These are phyloP conservation scores for Cephus rjabovi DNA, from an alignment of 2,888 invertebrate species.

Conservation along the genomic window DNA sequence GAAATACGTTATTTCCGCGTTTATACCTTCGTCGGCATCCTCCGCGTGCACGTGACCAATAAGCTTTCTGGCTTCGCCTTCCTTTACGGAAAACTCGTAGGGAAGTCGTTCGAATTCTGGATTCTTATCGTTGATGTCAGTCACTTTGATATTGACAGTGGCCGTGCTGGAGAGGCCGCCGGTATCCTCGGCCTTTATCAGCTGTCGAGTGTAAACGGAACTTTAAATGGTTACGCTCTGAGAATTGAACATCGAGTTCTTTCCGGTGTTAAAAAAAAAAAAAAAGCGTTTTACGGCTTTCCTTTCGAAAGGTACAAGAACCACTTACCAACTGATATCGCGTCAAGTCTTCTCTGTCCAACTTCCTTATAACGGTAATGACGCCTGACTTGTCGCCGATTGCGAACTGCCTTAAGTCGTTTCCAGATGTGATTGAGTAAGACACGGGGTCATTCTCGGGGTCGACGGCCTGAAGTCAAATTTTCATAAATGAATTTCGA, in stretches of 20 bases:
- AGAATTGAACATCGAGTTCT: not conserved
- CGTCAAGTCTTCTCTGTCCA: slow-evolving; percentile 91
- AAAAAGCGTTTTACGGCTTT: not conserved
- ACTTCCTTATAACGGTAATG: slow-evolving; percentile 84
- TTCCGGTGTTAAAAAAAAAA: slow-evolving; percentile 7
- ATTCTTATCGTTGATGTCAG: slow-evolving; percentile 93
- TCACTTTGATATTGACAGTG: slow-evolving; percentile 88
- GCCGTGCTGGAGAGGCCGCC: slow-evolving; percentile 85
- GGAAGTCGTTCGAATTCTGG: slow-evolving; percentile 87
- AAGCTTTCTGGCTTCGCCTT: slow-evolving; percentile 71
- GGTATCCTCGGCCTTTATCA: slow-evolving; percentile 87
- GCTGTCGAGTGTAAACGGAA: slow-evolving; percentile 65
- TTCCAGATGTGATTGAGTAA: slow-evolving; percentile 89
- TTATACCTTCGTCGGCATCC: slow-evolving; percentile 87
- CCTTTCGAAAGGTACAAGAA: not conserved
- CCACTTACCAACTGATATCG: slow-evolving; percentile 82
- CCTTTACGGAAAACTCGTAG: slow-evolving; percentile 84
- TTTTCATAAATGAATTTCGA: not conserved
- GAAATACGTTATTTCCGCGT: slow-evolving; percentile 84
- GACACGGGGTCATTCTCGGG: slow-evolving; percentile 89
- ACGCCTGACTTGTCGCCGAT: slow-evolving; percentile 90
- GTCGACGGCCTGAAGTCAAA: slow-evolving; percentile 77
- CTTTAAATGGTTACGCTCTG: not conserved
- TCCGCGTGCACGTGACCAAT: slow-evolving; percentile 86
- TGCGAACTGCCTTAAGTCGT: slow-evolving; percentile 88